Evolutionary conservation across 2,888 invertebrate species (phyloP).

Genomic region (Diaprepes abbreviatus): DNA sequence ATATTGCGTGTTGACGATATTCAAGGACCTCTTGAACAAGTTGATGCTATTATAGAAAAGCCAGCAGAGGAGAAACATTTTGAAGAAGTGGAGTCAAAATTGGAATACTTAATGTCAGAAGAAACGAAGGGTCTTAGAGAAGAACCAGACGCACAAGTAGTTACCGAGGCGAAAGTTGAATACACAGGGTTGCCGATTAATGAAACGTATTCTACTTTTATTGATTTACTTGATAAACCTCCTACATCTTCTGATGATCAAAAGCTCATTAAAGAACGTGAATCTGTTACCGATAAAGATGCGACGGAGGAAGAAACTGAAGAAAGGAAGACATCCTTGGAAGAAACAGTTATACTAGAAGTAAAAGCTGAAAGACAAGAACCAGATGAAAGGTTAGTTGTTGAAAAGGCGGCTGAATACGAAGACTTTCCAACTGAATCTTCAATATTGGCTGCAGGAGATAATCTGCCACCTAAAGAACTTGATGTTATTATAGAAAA

Average conservation of each 20-base stretch:
- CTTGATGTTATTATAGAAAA: constrained; percentile 63
- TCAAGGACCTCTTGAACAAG: neutral
- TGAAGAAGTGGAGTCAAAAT: too few species aligned
- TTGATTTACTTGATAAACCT: constrained; percentile 59
- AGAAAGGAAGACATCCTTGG: neutral
- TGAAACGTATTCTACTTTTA: constrained; percentile 53
- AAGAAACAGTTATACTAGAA: neutral
- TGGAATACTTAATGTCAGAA: too few species aligned
- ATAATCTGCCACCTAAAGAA: too few species aligned
- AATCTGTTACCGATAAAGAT: neutral
- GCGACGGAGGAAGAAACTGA: neutral
- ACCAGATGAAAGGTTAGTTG: neutral
- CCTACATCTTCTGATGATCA: neutral
- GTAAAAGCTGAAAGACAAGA: neutral
- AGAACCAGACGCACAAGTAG: too few species aligned
- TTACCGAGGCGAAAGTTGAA: constrained; percentile 15
- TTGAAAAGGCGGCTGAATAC: constrained; percentile 32
- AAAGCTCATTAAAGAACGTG: neutral
- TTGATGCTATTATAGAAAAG: neutral
- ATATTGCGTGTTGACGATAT: constrained; percentile 54
- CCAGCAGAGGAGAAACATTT: too few species aligned
- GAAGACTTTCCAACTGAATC: constrained; percentile 55
- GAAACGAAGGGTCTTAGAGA: too few species aligned
- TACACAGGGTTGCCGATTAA: constrained; percentile 51
- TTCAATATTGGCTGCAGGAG: constrained; percentile 63